These are phyloP conservation scores for Tinamus guttatus DNA, from an alignment of 2,113 vertebrate species.

Conservation along the genomic window DNA sequence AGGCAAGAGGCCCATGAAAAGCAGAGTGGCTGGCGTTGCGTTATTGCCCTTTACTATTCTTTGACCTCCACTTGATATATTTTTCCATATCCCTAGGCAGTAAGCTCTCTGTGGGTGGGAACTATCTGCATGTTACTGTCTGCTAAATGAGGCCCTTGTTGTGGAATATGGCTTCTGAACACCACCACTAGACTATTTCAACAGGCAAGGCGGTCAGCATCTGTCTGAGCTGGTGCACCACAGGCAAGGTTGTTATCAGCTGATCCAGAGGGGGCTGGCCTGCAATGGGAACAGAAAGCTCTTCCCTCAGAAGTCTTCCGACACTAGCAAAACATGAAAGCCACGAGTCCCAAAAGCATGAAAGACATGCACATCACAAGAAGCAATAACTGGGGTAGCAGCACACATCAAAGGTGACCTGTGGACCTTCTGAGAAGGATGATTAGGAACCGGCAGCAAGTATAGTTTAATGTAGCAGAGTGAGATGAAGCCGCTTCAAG, in stretches of 20 bases:
- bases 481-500: neutral
- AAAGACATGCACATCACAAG: neutral
- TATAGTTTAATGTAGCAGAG: neutral
- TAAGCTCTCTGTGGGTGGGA: slow-evolving; percentile 27
- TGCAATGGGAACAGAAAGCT: neutral
- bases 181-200: neutral
- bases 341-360: neutral
- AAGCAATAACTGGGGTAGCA: neutral
- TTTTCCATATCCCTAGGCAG: slow-evolving; percentile 65
- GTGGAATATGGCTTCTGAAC: neutral
- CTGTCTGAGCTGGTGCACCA: neutral
- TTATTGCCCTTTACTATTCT: slow-evolving; percentile 46
- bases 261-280: neutral
- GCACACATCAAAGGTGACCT: neutral
- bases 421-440: neutral
- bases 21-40: slow-evolving; percentile 4
- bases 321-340: neutral
- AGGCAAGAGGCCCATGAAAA: slow-evolving; percentile 44
- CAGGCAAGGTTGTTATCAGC: neutral
- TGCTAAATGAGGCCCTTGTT: neutral
- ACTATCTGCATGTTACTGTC: slow-evolving; percentile 19
- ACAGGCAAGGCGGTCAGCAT: neutral
- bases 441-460: neutral
- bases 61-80: slow-evolving; percentile 47
- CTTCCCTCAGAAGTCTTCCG: neutral